Evolutionary conservation across 2,113 vertebrate genomes (phyloP), one percentile per base, ranked within the genome.

Genomic region (Peucedramus taeniatus): DNA sequence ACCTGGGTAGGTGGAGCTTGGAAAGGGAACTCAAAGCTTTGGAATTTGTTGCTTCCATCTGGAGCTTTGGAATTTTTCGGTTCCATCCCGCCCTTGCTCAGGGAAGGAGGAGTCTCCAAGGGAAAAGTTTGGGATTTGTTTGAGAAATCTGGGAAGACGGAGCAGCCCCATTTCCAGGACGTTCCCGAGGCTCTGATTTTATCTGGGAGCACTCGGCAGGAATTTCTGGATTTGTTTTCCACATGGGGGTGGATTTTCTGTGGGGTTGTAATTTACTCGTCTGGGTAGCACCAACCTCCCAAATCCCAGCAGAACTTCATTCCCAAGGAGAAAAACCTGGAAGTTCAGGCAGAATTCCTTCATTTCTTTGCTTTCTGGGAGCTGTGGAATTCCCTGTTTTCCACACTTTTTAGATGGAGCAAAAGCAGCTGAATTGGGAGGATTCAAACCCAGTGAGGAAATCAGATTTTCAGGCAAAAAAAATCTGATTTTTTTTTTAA

Each of bases 111-210:
- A 94, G 42, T 3, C 27, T 21, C 9, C 10, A 3, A 22, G 33
- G 20, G 11, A 33, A 74, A 53, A 57, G 37, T 76, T 51, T 4
- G 37, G n/a, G 42, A 37, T 60, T 35, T n/a, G 47, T 50, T 70
- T 30, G 45, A 61, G 68, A 28, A 77, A 57, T 26, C 40, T 53
- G 83, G 64, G 76, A 45, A 77, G 77, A 57, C 1, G 3, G 33
- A 72, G 2, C 30, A 57, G 49, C 40, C 15, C 1, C 15, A 44
- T 65, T 86, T 68, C 54, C 68, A 49, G 72, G 70, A 13, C 1
- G 1, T 7, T 49, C 19, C 53, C 2, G 21, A 2, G 1, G 35
- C 31, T 69, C 53, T 65, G 69, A 23, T 2, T 0, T 45, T 33
- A 28, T 33, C 88, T 50, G 78, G 20, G 82, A 75, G 61, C 1